Base-by-base conservation (phyloP, 1,140 invertebrate genomes). In the Gonioctena quinquepunctata region DNA sequence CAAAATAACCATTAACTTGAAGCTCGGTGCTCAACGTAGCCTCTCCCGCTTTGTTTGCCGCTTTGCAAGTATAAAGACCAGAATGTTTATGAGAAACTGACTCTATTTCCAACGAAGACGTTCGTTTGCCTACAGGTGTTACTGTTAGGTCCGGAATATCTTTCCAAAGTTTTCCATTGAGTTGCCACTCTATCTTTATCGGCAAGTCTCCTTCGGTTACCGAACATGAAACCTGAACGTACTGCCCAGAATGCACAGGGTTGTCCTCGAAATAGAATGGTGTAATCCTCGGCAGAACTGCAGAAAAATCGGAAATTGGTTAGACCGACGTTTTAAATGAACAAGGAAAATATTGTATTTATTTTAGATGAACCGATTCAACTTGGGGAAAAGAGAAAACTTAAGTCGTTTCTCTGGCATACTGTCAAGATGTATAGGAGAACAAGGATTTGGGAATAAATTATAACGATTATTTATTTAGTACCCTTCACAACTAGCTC, bases 141-240 rank as follows among this genome's bases (percentile, higher is more conserved):
- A 86, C 85, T 33, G 81, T 74, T 50, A 88, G 83, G 54, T 83
- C 85, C 18, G 84, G 69, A 78, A 85, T 77, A 76, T 84, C 75
- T 80, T 84, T 71, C 80, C 83, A 63, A 56, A 78, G 71, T 80
- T 76, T 79, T 50, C 90, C 85, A 69, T 88, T 90, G 48, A 93
- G 84, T 67, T 84, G 79, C 92, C 92, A 94, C 59, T 85, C 84
- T 48, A 91, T 88, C 72, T 86, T 86, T 16, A 92, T 84, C 19
- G 90, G 91, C 42, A 90, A 82, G 77, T 92, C 91, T 2, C 92
- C 92, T 76, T 91, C 89, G 68, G 88, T 83, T 42, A 92, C 89
- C 25, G 89, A 89, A 83, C 93, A 95, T 4, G 88, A 88, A 18
- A 94, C 84, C 25, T 90, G 90, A 1, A 90, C 89, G 23, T 90